phyloP scores from a whole-genome alignment of 2,888 invertebrate genomes.

The Dinocampus coccinellae region DNA sequence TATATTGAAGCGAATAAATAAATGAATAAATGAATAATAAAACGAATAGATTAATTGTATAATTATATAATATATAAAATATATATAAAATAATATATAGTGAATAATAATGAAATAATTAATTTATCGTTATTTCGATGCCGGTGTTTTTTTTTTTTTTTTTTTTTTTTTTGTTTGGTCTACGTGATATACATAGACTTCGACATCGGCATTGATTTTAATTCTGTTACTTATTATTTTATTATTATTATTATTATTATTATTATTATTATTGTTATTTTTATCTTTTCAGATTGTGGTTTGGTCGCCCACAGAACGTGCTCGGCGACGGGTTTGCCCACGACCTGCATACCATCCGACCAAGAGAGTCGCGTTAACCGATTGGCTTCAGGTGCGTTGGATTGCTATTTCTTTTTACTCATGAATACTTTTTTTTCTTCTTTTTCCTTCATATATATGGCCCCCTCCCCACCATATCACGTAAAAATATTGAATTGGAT shows the following conservation, averaged over 20 bases:
- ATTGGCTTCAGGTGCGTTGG: conserved; percentile 62
- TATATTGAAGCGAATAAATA: neutral
- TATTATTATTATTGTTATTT: conserved; percentile 32
- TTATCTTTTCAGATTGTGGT: conserved; percentile 74
- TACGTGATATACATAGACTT: conserved; percentile 8
- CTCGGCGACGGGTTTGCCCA: conserved; percentile 75
- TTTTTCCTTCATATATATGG: neutral
- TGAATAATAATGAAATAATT: neutral
- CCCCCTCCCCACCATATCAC: conserved; percentile 11
- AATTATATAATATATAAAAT: too few relatives aligned
- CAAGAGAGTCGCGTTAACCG: conserved; percentile 59
- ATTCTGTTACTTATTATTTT: conserved; percentile 8
- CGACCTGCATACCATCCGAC: conserved; percentile 70
- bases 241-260: neutral
- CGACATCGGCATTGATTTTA: conserved; percentile 18
- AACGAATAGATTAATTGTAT: neutral
- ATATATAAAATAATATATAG: neutral
- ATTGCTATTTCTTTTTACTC: conserved; percentile 17
- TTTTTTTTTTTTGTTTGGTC: neutral
- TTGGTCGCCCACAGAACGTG: conserved; percentile 80
- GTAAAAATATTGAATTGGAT: conserved; percentile 26
- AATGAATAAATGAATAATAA: neutral
- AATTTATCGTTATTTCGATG: neutral
- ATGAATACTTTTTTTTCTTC: neutral
- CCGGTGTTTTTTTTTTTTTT: neutral